These are phyloP conservation scores for Hemichromis elongatus DNA, from an alignment of 2,113 vertebrate species.

Conservation along the genomic window DNA sequence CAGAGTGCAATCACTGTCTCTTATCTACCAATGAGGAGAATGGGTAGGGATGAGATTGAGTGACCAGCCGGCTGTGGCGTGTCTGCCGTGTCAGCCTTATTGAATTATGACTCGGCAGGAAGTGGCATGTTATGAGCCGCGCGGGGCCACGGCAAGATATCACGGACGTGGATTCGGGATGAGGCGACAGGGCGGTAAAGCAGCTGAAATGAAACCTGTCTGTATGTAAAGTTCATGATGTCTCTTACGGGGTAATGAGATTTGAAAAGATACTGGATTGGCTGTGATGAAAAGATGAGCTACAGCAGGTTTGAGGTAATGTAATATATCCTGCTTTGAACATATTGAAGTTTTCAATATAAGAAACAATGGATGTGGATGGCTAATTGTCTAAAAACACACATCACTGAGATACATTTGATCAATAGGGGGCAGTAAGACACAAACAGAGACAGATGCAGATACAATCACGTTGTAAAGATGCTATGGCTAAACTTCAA, in stretches of 20 bases:
- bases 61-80: slow-evolving; percentile 40
- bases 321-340: not conserved
- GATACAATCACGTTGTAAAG: not conserved
- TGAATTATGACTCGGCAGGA: slow-evolving; percentile 64
- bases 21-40: slow-evolving; percentile 64
- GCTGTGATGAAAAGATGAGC: slow-evolving; percentile 20
- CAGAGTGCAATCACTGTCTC: slow-evolving; percentile 63
- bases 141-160: not conserved
- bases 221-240: slow-evolving; percentile 47
- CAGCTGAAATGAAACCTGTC: slow-evolving; percentile 41
- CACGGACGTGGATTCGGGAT: not conserved
- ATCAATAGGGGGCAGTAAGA: not conserved
- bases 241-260: slow-evolving; percentile 29
- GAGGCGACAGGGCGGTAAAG: slow-evolving; percentile 16
- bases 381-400: not conserved
- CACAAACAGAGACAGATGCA: not conserved
- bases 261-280: slow-evolving; percentile 29
- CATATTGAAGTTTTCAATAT: not conserved
- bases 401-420: not conserved
- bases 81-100: slow-evolving; percentile 55
- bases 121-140: slow-evolving; percentile 34
- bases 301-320: not conserved
- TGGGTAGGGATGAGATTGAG: slow-evolving; percentile 42
- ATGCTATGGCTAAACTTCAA: not conserved
- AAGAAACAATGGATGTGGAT: not conserved